phyloP scores from a whole-genome alignment of 1,140 invertebrate genomes.

The Heliothis subflexa region DNA sequence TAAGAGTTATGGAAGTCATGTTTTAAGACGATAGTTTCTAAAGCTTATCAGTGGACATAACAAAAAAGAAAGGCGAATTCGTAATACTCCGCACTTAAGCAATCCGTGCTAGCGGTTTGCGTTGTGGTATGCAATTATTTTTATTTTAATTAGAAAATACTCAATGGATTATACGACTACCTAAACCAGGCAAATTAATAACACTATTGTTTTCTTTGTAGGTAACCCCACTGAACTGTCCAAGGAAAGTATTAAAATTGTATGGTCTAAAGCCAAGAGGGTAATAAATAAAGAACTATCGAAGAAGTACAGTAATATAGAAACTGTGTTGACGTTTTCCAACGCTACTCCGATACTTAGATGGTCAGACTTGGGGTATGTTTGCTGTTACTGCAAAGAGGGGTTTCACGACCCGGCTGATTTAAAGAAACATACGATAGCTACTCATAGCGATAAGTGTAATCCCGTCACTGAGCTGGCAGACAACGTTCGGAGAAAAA shows the following conservation, averaged over 20 bases:
- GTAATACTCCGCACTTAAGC: no score
- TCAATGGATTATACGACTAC: no score
- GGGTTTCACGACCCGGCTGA: constrained; percentile 19
- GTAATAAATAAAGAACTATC: not conserved
- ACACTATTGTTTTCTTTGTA: constrained; percentile 9
- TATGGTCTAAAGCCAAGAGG: not conserved
- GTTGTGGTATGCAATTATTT: no score
- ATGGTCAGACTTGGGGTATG: constrained; percentile 26
- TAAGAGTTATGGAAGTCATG: no score
- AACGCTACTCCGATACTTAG: constrained; percentile 47
- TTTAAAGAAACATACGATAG: constrained; percentile 44
- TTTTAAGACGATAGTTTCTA: no score
- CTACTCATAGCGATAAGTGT: constrained; percentile 4
- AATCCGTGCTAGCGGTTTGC: no score
- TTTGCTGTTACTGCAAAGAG: constrained; percentile 46
- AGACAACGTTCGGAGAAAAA: not conserved
- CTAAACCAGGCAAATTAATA: not conserved
- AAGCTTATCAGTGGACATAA: no score
- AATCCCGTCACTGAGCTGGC: not conserved
- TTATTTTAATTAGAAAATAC: no score
- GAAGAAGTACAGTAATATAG: not conserved
- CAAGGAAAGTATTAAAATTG: not conserved
- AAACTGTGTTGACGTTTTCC: not conserved
- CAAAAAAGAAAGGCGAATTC: no score
- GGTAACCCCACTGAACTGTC: not conserved